A percentile compares a stretch with the other conserved stretches of the same genome.
Conservation (phyloP, 2,113 vertebrate genomes). For the Argyrosomus japonicus region DNA sequence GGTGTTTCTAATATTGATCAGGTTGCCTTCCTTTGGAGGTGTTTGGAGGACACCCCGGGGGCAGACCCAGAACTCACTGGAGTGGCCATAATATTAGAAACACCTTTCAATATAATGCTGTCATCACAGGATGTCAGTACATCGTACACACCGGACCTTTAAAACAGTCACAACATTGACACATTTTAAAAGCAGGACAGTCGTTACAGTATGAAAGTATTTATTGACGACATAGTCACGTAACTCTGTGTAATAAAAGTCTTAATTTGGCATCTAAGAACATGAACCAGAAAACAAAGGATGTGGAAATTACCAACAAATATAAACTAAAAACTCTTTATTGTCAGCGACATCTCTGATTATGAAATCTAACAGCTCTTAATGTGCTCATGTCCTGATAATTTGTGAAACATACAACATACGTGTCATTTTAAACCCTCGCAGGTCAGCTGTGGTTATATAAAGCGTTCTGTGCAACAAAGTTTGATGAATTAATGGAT, state of each 20-base stretch:
- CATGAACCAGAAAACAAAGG: neutral
- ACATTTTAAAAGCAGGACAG: neutral
- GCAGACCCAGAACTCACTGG: too few species aligned
- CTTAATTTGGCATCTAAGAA: slow-evolving; percentile 30
- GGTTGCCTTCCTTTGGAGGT: too few species aligned
- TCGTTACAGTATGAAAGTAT: neutral
- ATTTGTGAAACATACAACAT: neutral
- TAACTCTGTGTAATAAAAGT: neutral
- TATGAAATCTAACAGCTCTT: neutral
- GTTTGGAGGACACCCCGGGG: too few species aligned
- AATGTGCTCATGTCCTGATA: neutral
- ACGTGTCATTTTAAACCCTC: neutral
- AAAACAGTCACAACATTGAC: neutral
- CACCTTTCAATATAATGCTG: too few species aligned
- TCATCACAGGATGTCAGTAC: too few species aligned
- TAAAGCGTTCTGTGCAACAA: too few species aligned
- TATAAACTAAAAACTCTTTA: neutral
- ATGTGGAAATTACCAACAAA: neutral
- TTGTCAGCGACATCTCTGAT: neutral
- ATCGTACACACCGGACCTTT: too few species aligned
- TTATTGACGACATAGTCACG: neutral
- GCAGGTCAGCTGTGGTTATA: neutral
- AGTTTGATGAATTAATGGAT: too few species aligned
- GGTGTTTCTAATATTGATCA: too few species aligned
- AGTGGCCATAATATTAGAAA: too few species aligned